Evolutionary conservation across 2,888 invertebrate genomes (phyloP), one percentile per base, ranked within the genome.

Genomic region (Macrosiphum euphorbiae): DNA sequence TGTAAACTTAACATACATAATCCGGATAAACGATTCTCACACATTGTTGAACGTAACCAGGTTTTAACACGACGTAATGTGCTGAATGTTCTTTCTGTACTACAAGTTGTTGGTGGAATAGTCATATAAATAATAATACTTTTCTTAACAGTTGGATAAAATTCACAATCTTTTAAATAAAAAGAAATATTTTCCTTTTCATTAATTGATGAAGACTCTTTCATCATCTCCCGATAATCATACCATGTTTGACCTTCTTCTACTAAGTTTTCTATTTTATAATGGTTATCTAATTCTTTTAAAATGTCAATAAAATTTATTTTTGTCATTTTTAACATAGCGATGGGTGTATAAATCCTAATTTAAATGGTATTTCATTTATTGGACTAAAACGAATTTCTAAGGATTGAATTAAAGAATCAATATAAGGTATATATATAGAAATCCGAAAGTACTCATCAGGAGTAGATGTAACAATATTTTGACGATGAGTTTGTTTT

Each of bases 11-110:
- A 78, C 94, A 94, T 92, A 89, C 94, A 92, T 90, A 95, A 44
- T 78, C 92, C 94, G 52, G 87, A 88, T 35, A 95, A 94, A 44
- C 95, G 85, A 67, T 94, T 94, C 87, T 95, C 94, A 16, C 50
- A 86, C 94, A 95, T 95, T 89, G 94, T 95, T 41, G 94, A 94
- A 58, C 95, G 94, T 50, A 95, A 94, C 95, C 95, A 95, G 52
- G 52, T 52, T 52, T 52, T 52, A 52, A 52, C 52, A 52, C 20
- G 52, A 52, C 52, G 91, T 78, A 95, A 91, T 24, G 95, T 95
- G 35, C 84, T 85, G 28, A 92, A 92, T 58, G 92, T 67, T 44
- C 86, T 78, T 41, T 91, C 86, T 85, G 50, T 84, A 35, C 44
- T 61, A 91, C 91, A 91, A 13, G 91, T 91, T 47, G 78, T 86